Evolutionary conservation across 2,113 vertebrate genomes (phyloP), one percentile per base, ranked within the genome.

Genomic region (Xenus cinereus): DNA sequence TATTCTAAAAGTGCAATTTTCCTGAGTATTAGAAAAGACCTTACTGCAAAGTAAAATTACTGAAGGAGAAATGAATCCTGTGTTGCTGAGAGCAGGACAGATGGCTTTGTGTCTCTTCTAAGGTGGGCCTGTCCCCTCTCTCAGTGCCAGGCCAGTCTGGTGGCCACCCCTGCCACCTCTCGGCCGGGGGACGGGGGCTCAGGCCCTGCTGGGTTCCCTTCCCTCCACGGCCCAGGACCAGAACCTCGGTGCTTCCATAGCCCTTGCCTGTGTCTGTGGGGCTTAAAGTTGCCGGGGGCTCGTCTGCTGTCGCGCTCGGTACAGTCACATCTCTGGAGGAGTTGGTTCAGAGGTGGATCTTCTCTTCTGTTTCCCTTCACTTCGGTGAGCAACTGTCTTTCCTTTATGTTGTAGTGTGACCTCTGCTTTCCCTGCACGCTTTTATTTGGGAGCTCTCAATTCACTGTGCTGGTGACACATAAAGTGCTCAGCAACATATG

Each of bases 401-500:
- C 68, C 50, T 32, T 3, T 51, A 7, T 57, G 84, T 45, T 71
- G 50, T 46, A 45, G 32, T 0, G 9, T 91, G 90, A 79, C 81
- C 43, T 74, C 7, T 41, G 85, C 53, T 83, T 82, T 92, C 73
- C 68, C 93, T 72, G 62, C 43, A 21, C 30, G 19, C 67, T 51
- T 75, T 37, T 33, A 74, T 64, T 26, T 18, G 43, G 64, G 73
- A 89, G 35, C 53, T 87, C 93, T 95, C 90, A 69, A 41, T 53
- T 78, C 74, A 30, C 60, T 2, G 1, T 2, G 43, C 57, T 62
- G 50, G 66, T 84, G 93, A 89, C 96, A 76, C 57, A 24, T 62
- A 78, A 93, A 95, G 84, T 19, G 24, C 78, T 88, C 94, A 83
- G 82, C 46, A 90, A 37, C 76, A 67, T 48, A 51, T 87, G 94